These are phyloP conservation scores for Branchellion lobata DNA, from an alignment of 2,888 invertebrate genomes.

Conservation along the genomic window DNA sequence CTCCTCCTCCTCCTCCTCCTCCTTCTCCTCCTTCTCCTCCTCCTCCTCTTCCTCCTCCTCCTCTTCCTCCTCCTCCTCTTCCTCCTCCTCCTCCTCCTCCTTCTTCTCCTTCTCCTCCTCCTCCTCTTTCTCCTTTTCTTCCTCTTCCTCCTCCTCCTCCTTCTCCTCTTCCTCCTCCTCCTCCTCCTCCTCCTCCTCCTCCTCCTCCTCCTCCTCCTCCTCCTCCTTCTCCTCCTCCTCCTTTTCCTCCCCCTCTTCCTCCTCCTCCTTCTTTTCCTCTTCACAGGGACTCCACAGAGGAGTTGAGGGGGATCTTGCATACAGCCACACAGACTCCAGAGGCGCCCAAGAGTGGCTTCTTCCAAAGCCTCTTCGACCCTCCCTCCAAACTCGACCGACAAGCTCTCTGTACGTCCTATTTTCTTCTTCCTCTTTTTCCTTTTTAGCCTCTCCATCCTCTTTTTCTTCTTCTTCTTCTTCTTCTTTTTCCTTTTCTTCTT, in stretches of 20 bases:
- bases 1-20: not conserved
- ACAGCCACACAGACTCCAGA: slow-evolving; percentile 2
- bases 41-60: not conserved
- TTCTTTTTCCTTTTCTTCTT: too few relatives aligned
- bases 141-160: not conserved
- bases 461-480: too few relatives aligned
- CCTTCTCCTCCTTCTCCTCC: not conserved
- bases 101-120: not conserved
- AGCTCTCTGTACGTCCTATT: too few relatives aligned
- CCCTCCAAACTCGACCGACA: not conserved
- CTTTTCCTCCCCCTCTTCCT: not conserved
- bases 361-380: slow-evolving; percentile 26
- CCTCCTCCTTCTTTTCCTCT: too few relatives aligned
- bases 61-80: not conserved
- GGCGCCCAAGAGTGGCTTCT: slow-evolving; percentile 13
- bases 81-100: not conserved
- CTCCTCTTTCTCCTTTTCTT: not conserved
- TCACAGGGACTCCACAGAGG: not conserved
- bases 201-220: not conserved
- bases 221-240: not conserved
- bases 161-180: not conserved
- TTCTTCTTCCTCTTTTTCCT: too few relatives aligned
- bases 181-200: not conserved
- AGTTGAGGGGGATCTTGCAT: not conserved
- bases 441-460: too few relatives aligned